Evolutionary conservation across 2,888 invertebrate species (phyloP), one percentile per base, ranked within the genome.

Genomic region (Acrobasis repandana): DNA sequence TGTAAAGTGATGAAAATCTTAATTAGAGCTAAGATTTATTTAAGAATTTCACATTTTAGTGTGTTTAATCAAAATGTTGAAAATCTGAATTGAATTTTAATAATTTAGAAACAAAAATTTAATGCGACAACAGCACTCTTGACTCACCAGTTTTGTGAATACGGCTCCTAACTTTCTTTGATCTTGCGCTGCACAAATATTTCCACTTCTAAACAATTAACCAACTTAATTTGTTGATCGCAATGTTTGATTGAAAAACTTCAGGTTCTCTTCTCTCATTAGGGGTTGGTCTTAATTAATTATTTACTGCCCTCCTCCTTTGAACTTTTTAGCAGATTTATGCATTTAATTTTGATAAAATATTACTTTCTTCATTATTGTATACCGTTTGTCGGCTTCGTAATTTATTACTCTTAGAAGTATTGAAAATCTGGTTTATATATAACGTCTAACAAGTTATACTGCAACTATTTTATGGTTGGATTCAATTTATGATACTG

Each of bases 191-290:
- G n/a, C 9, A 34, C 36, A 52, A 52, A 52, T 16, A 36, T 52
- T 52, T 16, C n/a, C 28, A 16, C 52, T 34, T 52, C 52, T 36
- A 52, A 51, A 52, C 36, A 18, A 52, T 52, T 52, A 52, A 16
- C 52, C 16, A 10, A 28, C 14, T 51, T 51, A 51, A 51, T 51
- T 51, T 51, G 51, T 51, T 51, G 43, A 56, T 43, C 56, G 43
- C 16, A 56, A 43, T 56, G 56, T 56, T 56, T 56, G 70, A 75
- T 74, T 75, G 72, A 70, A 73, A 73, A 75, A 74, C 69, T 74
- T 72, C 64, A 61, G 50, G 58, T 62, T 63, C 58, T 58, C 56
- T 38, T 14, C 51, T 56, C 60, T 65, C 49, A 65, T 66, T 63
- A 65, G 47, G 52, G 38, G 62, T 33, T 54, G 56, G 52, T 65